These are phyloP conservation scores for Phragmatobia fuliginosa DNA, from an alignment of 2,888 invertebrate genomes.

Conservation along the genomic window DNA sequence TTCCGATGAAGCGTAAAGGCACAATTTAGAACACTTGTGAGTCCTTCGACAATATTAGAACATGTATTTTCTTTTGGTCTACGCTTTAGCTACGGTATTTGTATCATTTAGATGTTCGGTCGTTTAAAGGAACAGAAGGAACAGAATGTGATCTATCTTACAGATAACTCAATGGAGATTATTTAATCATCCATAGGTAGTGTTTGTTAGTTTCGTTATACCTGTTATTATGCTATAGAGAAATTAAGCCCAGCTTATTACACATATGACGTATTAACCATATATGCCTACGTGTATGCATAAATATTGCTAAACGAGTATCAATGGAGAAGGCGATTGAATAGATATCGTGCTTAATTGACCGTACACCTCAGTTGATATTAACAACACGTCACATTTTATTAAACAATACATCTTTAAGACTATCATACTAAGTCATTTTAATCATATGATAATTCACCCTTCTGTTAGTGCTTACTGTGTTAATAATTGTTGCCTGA, in stretches of 20 bases:
- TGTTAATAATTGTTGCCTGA: no score
- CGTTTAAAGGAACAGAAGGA: background rate
- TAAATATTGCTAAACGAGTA: background rate
- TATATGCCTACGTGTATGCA: background rate
- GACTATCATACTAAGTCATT: conserved; percentile 10
- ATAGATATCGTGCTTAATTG: background rate
- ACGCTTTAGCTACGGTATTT: no score
- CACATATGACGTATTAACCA: background rate
- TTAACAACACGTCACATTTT: background rate
- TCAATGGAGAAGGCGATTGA: background rate
- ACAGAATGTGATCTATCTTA: background rate
- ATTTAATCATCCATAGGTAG: background rate
- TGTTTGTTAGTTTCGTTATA: background rate
- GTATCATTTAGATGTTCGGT: background rate
- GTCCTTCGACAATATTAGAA: background rate
- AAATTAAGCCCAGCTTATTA: background rate
- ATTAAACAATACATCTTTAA: conserved; percentile 1
- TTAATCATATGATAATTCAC: conserved; percentile 1
- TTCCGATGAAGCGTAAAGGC: background rate
- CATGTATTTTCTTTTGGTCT: background rate
- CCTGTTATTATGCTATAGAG: background rate
- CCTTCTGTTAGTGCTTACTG: background rate
- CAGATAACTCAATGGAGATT: background rate
- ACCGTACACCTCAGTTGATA: background rate
- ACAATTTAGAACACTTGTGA: background rate